Evolutionary conservation across 2,797 vertebrate genomes (phyloP), one percentile per base, ranked within the genome.

Genomic region (Mus caroli): DNA sequence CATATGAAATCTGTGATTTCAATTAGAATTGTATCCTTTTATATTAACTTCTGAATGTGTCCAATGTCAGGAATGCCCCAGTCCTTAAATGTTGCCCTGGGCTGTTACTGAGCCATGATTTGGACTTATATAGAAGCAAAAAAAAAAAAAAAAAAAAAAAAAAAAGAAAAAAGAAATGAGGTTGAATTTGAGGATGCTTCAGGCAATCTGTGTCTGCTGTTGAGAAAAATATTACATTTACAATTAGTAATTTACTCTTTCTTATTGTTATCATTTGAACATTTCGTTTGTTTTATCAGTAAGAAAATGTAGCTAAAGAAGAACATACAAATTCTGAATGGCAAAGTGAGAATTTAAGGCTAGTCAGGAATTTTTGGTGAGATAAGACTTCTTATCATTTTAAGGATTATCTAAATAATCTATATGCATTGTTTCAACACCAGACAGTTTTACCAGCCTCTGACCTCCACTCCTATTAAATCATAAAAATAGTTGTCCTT

Each of bases 181-280:
- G 1, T 31, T 94, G 14, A 89, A 93, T 79, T 28, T 26, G 43
- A 90, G 92, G 89, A 91, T 71, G 24, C n/a, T 82, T 87, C 10
- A 76, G 3, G 31, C 73, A n/a, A 17, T 71, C n/a, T n/a, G 0
- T 56, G 8, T 87, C n/a, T 67, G 1, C 10, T 93, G 73, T 54
- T 54, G 28, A 91, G 43, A 58, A 94, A 90, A 87, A 22, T 0
- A 9, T 28, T 34, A 0, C 12, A 76, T 31, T 40, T 83, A 82
- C 1, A 92, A 13, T 28, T 88, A 67, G 12, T 54, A 79, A 92
- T 64, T 83, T 69, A 93, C 82, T 73, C 2, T 54, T 89, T 90
- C 34, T 60, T 85, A 85, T 3, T 60, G 58, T 46, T 2, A 0
- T 90, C 12, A 80, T 94, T 40, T 34, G 6, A 90, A 22, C 15